Percentiles rank a stretch among this genome's conserved stretches.
Evolutionary conservation across 1,140 invertebrate genomes (phyloP).

Genomic region (Samia ricini): DNA sequence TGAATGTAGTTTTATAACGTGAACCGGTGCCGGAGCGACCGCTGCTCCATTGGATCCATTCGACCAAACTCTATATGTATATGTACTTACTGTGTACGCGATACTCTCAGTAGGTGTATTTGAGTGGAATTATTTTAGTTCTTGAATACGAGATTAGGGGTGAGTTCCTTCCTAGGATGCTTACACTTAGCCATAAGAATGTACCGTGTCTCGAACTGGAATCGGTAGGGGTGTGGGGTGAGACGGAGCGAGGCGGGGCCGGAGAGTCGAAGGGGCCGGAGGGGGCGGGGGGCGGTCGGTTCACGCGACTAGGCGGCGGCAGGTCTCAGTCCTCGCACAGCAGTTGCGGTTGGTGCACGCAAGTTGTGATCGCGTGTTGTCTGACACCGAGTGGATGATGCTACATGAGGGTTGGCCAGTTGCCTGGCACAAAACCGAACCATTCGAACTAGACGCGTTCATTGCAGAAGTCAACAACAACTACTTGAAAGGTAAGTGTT

Average conservation of each 20-base stretch:
- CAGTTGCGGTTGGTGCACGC: constrained; percentile 27
- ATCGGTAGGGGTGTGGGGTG: constrained; percentile 6
- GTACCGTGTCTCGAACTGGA: not conserved
- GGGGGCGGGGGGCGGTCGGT: constrained; percentile 14
- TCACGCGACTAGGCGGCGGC: constrained; percentile 17
- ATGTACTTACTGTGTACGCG: too few species aligned
- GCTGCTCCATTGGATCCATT: too few species aligned
- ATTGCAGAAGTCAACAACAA: constrained; percentile 65
- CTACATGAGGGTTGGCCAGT: constrained; percentile 57
- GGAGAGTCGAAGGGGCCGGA: constrained; percentile 4
- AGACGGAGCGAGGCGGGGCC: constrained; percentile 7
- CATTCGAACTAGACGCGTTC: constrained; percentile 53
- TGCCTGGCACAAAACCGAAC: constrained; percentile 37
- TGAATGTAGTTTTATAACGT: too few species aligned
- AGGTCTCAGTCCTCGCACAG: constrained; percentile 31
- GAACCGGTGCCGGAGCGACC: too few species aligned
- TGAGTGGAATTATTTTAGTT: too few species aligned
- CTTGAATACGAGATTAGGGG: too few species aligned
- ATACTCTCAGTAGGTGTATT: too few species aligned
- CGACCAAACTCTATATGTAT: too few species aligned
- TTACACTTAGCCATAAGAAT: too few species aligned
- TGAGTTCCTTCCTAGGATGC: too few species aligned
- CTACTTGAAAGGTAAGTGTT: constrained; percentile 42
- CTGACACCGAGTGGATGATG: constrained; percentile 25
- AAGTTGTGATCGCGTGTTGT: constrained; percentile 1